Conservation (phyloP, 2,888 invertebrate species). For the Celastrina argiolus region DNA sequence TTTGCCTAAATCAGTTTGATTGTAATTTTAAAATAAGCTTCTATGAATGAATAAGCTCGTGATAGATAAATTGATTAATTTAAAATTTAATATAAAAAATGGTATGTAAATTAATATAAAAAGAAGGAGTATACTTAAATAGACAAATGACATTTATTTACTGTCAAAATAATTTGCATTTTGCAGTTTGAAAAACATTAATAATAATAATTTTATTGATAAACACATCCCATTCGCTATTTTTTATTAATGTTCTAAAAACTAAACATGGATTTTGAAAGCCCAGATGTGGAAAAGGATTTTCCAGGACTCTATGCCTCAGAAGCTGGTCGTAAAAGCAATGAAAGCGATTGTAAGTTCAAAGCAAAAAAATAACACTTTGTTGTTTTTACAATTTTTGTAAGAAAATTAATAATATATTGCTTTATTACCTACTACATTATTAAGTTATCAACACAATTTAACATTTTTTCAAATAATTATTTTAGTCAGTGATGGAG, state of each 20-base stretch:
- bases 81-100: too few relatives aligned
- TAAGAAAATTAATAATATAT: background rate
- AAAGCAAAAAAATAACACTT: background rate
- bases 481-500: slow-evolving; percentile 87
- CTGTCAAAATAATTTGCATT: too few relatives aligned
- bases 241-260: background rate
- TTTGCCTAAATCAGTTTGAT: too few relatives aligned
- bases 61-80: too few relatives aligned
- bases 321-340: slow-evolving; percentile 85
- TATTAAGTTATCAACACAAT: background rate
- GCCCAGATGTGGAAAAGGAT: slow-evolving; percentile 93
- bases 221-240: too few relatives aligned
- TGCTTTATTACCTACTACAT: background rate
- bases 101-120: too few relatives aligned
- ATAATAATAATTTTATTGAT: too few relatives aligned
- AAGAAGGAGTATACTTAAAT: too few relatives aligned
- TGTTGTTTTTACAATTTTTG: background rate
- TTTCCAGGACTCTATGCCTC: slow-evolving; percentile 93
- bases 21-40: too few relatives aligned
- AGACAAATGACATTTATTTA: too few relatives aligned
- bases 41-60: too few relatives aligned
- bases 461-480: background rate
- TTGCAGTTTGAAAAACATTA: too few relatives aligned
- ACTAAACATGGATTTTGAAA: slow-evolving; percentile 85
- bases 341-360: slow-evolving; percentile 89